These are phyloP conservation scores for Maconellicoccus hirsutus DNA, from an alignment of 1,140 invertebrate genomes.

Conservation along the genomic window DNA sequence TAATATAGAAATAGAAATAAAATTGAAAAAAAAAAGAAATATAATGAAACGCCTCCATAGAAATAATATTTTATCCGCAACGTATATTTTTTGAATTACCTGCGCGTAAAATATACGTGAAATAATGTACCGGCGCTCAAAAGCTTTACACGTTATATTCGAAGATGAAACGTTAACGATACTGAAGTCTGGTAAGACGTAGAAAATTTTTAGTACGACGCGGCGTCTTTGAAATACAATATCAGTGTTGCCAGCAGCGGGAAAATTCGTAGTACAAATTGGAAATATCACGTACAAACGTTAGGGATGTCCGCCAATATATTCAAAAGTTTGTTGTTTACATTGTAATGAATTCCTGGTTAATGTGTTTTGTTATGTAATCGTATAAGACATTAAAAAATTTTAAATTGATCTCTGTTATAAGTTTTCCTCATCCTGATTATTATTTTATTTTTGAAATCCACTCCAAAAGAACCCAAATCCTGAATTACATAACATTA, in stretches of 20 bases:
- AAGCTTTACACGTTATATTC: no score
- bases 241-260: background rate
- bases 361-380: slow-evolving; percentile 18
- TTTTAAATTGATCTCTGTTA: slow-evolving; percentile 18
- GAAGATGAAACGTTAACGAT: background rate
- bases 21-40: no score
- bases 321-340: slow-evolving; percentile 15
- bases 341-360: slow-evolving; percentile 4
- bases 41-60: no score
- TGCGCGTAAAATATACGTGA: no score
- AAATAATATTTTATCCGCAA: no score
- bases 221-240: background rate
- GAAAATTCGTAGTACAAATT: background rate
- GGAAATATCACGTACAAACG: background rate
- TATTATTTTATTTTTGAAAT: background rate
- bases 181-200: background rate
- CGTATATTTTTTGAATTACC: no score
- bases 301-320: slow-evolving; percentile 15
- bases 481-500: background rate
- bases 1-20: no score
- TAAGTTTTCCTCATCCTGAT: background rate
- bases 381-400: slow-evolving; percentile 7
- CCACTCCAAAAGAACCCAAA: background rate
- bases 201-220: background rate
- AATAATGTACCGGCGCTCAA: no score